Percentiles rank a stretch among this genome's conserved stretches.
Conservation (phyloP, 2,888 invertebrate species). For the Tuberolachnus salignus region DNA sequence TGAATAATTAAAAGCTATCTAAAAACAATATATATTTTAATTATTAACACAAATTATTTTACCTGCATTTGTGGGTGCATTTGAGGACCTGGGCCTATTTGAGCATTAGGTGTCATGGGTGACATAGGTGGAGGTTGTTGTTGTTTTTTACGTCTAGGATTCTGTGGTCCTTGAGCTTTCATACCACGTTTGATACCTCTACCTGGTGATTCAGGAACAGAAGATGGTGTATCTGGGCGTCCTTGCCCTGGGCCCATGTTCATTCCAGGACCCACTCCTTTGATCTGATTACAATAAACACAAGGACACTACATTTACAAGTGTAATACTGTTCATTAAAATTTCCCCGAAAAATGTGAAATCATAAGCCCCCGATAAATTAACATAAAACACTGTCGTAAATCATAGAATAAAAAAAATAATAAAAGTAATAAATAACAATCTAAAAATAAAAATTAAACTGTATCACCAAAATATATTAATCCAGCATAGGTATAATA, state of each 20-base stretch:
- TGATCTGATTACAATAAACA: slow-evolving; percentile 64
- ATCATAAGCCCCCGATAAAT: slow-evolving; percentile 57
- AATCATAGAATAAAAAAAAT: slow-evolving; percentile 38
- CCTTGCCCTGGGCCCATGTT: slow-evolving; percentile 62
- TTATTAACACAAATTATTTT: slow-evolving; percentile 16
- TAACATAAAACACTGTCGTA: slow-evolving; percentile 55
- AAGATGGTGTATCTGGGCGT: slow-evolving; percentile 66
- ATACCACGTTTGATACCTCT: slow-evolving; percentile 63
- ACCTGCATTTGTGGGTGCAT: slow-evolving; percentile 60
- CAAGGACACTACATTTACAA: slow-evolving; percentile 62
- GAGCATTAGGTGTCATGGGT: slow-evolving; percentile 57
- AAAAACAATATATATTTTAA: not conserved
- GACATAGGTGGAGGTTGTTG: slow-evolving; percentile 60
- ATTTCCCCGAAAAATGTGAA: slow-evolving; percentile 52
- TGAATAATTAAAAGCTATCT: slow-evolving; percentile 1
- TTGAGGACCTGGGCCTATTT: slow-evolving; percentile 58
- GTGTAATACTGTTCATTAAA: slow-evolving; percentile 58
- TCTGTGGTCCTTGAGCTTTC: slow-evolving; percentile 61
- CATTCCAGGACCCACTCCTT: slow-evolving; percentile 66
- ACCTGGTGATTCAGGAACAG: slow-evolving; percentile 72
- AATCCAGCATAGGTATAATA: not conserved
- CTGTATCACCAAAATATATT: slow-evolving; percentile 7
- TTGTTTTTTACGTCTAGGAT: slow-evolving; percentile 62
- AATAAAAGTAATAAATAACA: not conserved
- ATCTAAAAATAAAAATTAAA: not conserved